Conservation (phyloP, 1,140 invertebrate species). For the Bombus haemorrhoidalis region DNA sequence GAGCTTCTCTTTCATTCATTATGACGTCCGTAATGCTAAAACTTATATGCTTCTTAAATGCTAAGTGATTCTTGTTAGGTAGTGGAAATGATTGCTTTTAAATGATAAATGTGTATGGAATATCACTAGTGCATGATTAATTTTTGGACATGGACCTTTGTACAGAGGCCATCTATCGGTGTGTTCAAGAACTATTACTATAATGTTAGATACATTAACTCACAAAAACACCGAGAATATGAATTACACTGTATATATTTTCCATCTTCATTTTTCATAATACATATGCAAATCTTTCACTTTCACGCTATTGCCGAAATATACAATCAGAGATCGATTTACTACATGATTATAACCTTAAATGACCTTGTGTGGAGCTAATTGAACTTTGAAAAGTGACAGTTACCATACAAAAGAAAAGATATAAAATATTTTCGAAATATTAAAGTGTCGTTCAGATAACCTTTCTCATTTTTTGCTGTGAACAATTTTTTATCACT, state of each 20-base stretch:
- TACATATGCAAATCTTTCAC: background rate
- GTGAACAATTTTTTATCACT: background rate
- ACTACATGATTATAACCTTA: too few relatives aligned
- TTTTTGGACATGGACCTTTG: background rate
- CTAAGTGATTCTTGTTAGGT: background rate
- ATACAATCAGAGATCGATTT: background rate
- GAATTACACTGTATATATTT: too few relatives aligned
- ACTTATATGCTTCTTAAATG: background rate
- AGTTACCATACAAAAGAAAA: background rate
- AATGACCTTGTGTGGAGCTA: background rate
- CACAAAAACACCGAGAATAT: background rate
- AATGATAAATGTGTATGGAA: background rate
- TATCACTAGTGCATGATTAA: background rate
- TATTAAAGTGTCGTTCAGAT: background rate
- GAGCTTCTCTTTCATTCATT: background rate
- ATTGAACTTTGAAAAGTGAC: background rate
- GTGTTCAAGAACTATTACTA: background rate
- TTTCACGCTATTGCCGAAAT: background rate
- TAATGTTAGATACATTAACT: background rate
- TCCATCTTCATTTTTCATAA: background rate
- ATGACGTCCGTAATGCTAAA: background rate
- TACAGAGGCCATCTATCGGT: background rate
- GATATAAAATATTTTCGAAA: too few relatives aligned
- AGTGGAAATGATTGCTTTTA: background rate
- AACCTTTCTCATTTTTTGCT: background rate